A percentile compares a stretch with the other conserved stretches of the same genome.
phyloP scores from a whole-genome alignment of 1,140 invertebrate species.

The Melitaea cinxia region DNA sequence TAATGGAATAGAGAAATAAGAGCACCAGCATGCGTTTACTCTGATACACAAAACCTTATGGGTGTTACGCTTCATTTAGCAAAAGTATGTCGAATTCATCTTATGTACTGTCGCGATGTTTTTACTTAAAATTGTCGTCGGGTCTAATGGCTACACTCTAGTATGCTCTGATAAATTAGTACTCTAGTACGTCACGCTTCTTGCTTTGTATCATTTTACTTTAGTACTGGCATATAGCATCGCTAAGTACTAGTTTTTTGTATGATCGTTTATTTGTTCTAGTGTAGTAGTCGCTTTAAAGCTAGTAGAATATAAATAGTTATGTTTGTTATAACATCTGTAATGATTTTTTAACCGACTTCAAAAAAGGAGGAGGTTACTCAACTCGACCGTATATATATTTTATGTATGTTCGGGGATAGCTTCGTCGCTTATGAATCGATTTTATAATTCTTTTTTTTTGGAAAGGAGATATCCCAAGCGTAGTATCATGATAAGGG shows the following conservation, averaged over 20 bases:
- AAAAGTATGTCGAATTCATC: constrained; percentile 77
- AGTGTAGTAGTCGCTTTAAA: too few species aligned
- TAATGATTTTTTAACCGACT: too few species aligned
- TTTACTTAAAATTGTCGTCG: constrained; percentile 65
- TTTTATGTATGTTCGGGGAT: too few species aligned
- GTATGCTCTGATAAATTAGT: constrained; percentile 48
- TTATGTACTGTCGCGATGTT: constrained; percentile 58
- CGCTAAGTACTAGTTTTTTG: neutral
- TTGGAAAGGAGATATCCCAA: too few species aligned
- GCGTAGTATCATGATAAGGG: too few species aligned
- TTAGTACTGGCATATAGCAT: constrained; percentile 15
- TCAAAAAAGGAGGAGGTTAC: too few species aligned
- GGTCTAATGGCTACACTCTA: constrained; percentile 50
- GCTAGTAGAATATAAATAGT: too few species aligned
- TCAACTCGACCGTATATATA: too few species aligned
- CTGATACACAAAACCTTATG: constrained; percentile 65
- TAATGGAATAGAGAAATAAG: constrained; percentile 39
- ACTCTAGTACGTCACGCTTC: constrained; percentile 36
- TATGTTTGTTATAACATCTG: too few species aligned
- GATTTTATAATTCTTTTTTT: too few species aligned
- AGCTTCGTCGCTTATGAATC: too few species aligned
- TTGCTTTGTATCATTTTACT: constrained; percentile 21
- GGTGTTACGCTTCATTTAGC: constrained; percentile 75
- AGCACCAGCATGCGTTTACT: constrained; percentile 49
- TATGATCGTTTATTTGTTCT: too few species aligned